Conservation (phyloP, 1,140 invertebrate species). For the Carposina sasakii region DNA sequence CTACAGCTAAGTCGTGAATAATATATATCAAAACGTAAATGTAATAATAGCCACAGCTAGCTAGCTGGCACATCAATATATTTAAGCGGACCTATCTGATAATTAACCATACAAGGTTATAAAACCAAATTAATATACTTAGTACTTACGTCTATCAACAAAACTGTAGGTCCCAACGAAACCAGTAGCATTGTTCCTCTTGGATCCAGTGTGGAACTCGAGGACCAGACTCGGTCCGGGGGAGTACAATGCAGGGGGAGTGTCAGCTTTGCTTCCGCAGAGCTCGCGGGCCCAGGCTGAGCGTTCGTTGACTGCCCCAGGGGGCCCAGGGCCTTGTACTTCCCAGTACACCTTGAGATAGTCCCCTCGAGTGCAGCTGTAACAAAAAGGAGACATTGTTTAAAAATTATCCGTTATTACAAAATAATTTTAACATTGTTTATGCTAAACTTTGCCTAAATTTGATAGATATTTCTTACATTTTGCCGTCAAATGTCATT, state of each 20-base stretch:
- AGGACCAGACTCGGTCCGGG: conserved; percentile 84
- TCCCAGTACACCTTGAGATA: conserved; percentile 85
- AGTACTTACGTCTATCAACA: conserved; percentile 85
- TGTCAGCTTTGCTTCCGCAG: conserved; percentile 82
- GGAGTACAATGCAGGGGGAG: conserved; percentile 86
- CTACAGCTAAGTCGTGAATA: too few relatives aligned
- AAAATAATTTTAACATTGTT: too few relatives aligned
- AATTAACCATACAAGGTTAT: too few relatives aligned
- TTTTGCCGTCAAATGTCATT: too few relatives aligned
- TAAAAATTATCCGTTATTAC: too few relatives aligned
- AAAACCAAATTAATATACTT: background rate
- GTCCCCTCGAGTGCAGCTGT: conserved; percentile 83
- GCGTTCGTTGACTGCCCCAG: conserved; percentile 83
- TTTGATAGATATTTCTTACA: too few relatives aligned
- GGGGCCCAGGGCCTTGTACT: conserved; percentile 71
- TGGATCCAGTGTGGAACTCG: conserved; percentile 82
- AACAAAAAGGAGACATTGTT: too few relatives aligned
- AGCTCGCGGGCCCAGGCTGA: conserved; percentile 83
- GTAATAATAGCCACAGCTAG: too few relatives aligned
- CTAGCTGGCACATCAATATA: too few relatives aligned
- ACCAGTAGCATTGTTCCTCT: conserved; percentile 77
- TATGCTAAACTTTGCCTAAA: too few relatives aligned
- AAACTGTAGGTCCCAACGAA: conserved; percentile 87
- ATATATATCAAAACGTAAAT: too few relatives aligned
- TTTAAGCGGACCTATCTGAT: too few relatives aligned